Evolutionary conservation across 2,113 vertebrate genomes (phyloP), one percentile per base, ranked within the genome.

Genomic region (Aramus guarauna): DNA sequence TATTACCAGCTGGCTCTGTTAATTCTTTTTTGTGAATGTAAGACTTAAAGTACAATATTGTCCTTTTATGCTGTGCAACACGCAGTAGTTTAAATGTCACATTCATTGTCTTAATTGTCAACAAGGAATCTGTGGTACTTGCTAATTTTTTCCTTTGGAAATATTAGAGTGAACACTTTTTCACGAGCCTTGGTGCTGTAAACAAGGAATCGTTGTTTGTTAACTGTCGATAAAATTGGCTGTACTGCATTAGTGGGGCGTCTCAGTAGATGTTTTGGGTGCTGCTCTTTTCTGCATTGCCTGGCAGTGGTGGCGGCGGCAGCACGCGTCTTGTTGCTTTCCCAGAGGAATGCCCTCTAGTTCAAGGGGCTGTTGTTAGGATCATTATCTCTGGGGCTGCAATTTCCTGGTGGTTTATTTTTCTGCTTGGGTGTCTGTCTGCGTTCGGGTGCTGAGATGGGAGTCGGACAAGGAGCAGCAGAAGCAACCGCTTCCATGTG

Each of bases 21-120:
- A 75, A 68, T 84, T 79, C 17, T 64, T 71, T 79, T 81, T 48
- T 71, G 36, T 85, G 79, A 92, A 52, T 41, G 23, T 62, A 60
- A 47, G 73, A 52, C 60, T 24, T 92, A 80, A 88, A 95, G 60
- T 76, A 79, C 64, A 83, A 27, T 74, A 64, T 87, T 87, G 59
- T 79, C 34, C 66, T 94, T 90, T 92, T 55, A 86, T 50, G 79
- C 19, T 55, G 62, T 24, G 72, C 43, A 85, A 64, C 48, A 36
- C 47, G 75, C 50, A 36, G 45, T 66, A 68, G 87, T 92, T 94
- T 95, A 85, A 96, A 81, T 90, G 79, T 77, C 85, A 75, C 56
- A 20, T 97, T 91, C 71, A 23, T 94, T 96, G 89, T 90, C 87
- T 85, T 96, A 91, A 87, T 90, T 95, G 96, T 87, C 95, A 91